phyloP scores from a whole-genome alignment of 30 jellyfish, hydroid and myxozoan species.

The Aurelia coerulea region DNA sequence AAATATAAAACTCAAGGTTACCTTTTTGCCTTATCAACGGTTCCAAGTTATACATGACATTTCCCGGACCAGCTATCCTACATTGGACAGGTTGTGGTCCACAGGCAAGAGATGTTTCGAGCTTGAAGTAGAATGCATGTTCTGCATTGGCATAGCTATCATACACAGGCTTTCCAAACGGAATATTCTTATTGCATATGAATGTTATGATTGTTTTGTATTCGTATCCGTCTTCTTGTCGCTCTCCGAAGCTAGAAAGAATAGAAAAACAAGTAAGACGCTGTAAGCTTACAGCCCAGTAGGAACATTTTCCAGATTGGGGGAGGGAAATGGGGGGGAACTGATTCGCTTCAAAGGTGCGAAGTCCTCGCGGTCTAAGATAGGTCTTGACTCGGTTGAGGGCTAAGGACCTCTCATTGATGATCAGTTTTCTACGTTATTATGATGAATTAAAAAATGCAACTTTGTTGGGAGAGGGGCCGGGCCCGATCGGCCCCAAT shows the following conservation, averaged over 20 bases:
- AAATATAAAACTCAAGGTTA: conserved; percentile 39
- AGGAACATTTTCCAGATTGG: too few species aligned
- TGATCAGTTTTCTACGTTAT: too few species aligned
- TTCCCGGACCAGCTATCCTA: conserved; percentile 66
- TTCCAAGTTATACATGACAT: conserved; percentile 68
- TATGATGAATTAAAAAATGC: too few species aligned
- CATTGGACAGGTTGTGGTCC: conserved; percentile 79
- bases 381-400: too few species aligned
- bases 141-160: conserved; percentile 9
- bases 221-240: conserved; percentile 65
- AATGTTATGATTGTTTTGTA: conserved; percentile 43
- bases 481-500: too few species aligned
- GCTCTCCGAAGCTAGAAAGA: conserved; percentile 58
- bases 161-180: conserved; percentile 54
- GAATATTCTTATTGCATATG: conserved; percentile 54
- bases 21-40: conserved; percentile 71
- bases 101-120: conserved; percentile 83
- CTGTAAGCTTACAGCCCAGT: background rate
- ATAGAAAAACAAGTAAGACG: background rate
- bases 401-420: too few species aligned
- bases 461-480: too few species aligned
- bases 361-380: too few species aligned
- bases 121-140: conserved; percentile 19
- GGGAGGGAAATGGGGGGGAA: too few species aligned
- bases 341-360: too few species aligned